phyloP scores from a whole-genome alignment of 1,140 invertebrate species.

The Bombyx mori region ASM3026992v2 NC_085123.1:3872001-3872500 shows the following conservation, averaged over 20 bases:
- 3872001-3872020: too few relatives aligned
- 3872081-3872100: too few relatives aligned
- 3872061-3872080: too few relatives aligned
- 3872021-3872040: too few relatives aligned
- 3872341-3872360: conserved; percentile 71
- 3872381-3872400: conserved; percentile 51
- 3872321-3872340: conserved; percentile 65
- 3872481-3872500: conserved; percentile 71
- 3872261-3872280: conserved; percentile 61
- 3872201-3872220: background rate
- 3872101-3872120: too few relatives aligned
- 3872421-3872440: conserved; percentile 56
- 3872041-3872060: too few relatives aligned
- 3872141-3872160: too few relatives aligned
- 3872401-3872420: conserved; percentile 39
- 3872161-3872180: too few relatives aligned
- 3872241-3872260: conserved; percentile 41
- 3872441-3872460: conserved; percentile 71
- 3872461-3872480: conserved; percentile 69
- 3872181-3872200: too few relatives aligned
- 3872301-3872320: conserved; percentile 38
- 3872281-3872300: conserved; percentile 53
- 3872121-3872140: too few relatives aligned
- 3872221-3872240: conserved; percentile 27
- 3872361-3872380: conserved; percentile 70